Percentiles rank a stretch among this genome's conserved stretches.
These are phyloP conservation scores for Alloscopus bannaensis DNA, from an alignment of 2,888 invertebrate genomes.

Conservation along the genomic window DNA sequence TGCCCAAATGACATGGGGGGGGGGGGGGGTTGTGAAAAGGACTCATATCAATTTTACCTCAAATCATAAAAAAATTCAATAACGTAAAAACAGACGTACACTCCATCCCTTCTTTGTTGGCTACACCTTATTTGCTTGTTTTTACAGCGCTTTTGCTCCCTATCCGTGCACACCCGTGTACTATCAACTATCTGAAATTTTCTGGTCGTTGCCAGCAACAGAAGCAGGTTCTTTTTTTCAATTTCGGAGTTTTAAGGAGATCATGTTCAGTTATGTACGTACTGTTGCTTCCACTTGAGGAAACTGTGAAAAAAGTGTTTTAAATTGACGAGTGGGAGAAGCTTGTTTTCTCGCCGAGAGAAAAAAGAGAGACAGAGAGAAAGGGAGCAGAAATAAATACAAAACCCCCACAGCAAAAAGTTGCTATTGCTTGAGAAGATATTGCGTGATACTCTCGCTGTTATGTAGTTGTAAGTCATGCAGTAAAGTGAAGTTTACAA, in stretches of 20 bases:
- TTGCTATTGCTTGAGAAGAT: no score
- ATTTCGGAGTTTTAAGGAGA: conserved; percentile 41
- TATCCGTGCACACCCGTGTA: neutral
- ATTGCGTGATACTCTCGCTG: conserved; percentile 23
- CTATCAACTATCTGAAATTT: neutral
- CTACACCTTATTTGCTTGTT: conserved; percentile 9
- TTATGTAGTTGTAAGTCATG: conserved; percentile 60
- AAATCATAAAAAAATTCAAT: conserved; percentile 62
- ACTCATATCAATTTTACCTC: conserved; percentile 49
- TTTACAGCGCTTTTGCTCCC: conserved; percentile 9
- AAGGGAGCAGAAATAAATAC: conserved; percentile 41
- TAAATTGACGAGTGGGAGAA: conserved; percentile 47
- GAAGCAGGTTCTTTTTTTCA: conserved; percentile 49
- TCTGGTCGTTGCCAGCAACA: conserved; percentile 17
- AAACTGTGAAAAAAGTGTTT: conserved; percentile 49
- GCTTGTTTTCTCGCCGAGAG: conserved; percentile 32
- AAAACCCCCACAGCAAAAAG: conserved; percentile 56
- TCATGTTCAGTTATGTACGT: conserved; percentile 10
- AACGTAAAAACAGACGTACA: conserved; percentile 37
- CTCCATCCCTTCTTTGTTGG: no score
- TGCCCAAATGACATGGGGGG: no score
- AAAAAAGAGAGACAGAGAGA: neutral
- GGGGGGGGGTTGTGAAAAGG: no score
- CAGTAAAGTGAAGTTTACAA: conserved; percentile 65
- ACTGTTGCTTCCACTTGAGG: conserved; percentile 21